Conservation (phyloP, 2,113 vertebrate genomes). For the Heterochromis multidens region DNA sequence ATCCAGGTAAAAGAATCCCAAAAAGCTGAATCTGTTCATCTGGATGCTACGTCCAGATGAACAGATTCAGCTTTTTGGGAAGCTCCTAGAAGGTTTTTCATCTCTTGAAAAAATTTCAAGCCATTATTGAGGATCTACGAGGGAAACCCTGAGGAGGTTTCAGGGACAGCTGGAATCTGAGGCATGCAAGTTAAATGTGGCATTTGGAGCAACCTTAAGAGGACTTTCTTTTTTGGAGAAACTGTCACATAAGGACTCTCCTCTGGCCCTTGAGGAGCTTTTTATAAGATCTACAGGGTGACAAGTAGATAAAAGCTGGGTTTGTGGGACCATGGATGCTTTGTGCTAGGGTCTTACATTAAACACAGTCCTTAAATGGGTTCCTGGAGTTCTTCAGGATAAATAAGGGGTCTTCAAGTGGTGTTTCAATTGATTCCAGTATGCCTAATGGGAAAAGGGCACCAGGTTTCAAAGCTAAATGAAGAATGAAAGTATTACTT, state of each 20-base stretch:
- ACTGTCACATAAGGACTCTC: neutral
- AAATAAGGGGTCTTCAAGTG: neutral
- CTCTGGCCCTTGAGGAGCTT: neutral
- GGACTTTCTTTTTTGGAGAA: neutral
- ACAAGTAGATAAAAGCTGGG: neutral
- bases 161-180: neutral
- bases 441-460: neutral
- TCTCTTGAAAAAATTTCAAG: neutral
- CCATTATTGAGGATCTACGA: neutral
- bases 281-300: neutral
- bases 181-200: neutral
- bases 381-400: neutral
- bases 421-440: neutral
- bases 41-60: too few relatives aligned
- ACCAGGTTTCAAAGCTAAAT: neutral
- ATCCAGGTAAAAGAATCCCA: too few relatives aligned
- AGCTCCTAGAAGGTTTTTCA: neutral
- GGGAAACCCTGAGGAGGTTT: neutral
- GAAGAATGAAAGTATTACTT: neutral
- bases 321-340: neutral
- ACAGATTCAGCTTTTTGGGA: too few relatives aligned
- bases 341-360: neutral
- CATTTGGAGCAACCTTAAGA: neutral
- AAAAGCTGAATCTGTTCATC: too few relatives aligned
- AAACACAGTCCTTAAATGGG: neutral